Evolutionary conservation across 1,140 invertebrate genomes (phyloP).

Genomic region (Lepidurus arcticus): DNA sequence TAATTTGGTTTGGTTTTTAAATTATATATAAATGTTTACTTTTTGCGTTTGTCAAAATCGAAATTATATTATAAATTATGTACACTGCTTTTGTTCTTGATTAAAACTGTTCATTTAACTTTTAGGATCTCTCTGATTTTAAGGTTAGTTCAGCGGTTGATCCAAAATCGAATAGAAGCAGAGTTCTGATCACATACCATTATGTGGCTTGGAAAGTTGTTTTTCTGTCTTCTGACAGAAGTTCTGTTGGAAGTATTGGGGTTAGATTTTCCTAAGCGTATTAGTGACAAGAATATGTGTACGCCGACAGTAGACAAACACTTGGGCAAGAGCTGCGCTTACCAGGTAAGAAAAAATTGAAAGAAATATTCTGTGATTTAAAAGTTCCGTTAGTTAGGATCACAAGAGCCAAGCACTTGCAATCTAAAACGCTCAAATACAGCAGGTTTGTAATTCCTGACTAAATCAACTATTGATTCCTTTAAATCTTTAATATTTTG

Average conservation of each 20-base stretch:
- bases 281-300: background rate
- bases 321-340: background rate
- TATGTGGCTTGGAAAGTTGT: too few species aligned
- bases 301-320: background rate
- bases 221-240: background rate
- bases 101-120: too few species aligned
- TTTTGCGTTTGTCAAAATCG: too few species aligned
- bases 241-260: background rate
- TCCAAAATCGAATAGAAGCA: too few species aligned
- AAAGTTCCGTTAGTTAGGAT: background rate
- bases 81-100: too few species aligned
- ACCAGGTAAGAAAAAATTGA: background rate
- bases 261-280: background rate
- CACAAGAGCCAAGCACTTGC: background rate
- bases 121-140: too few species aligned
- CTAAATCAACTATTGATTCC: too few species aligned
- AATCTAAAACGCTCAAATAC: background rate
- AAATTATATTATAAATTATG: too few species aligned
- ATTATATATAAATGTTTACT: too few species aligned
- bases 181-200: too few species aligned
- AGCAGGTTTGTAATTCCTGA: background rate
- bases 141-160: too few species aligned
- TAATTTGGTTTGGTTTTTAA: too few species aligned
- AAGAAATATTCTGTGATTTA: background rate
- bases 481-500: background rate